Percentiles rank a stretch among this genome's conserved stretches.
These are phyloP conservation scores for Spermophilus dauricus DNA, from an alignment of 2,113 vertebrate genomes.

Conservation along the genomic window DNA sequence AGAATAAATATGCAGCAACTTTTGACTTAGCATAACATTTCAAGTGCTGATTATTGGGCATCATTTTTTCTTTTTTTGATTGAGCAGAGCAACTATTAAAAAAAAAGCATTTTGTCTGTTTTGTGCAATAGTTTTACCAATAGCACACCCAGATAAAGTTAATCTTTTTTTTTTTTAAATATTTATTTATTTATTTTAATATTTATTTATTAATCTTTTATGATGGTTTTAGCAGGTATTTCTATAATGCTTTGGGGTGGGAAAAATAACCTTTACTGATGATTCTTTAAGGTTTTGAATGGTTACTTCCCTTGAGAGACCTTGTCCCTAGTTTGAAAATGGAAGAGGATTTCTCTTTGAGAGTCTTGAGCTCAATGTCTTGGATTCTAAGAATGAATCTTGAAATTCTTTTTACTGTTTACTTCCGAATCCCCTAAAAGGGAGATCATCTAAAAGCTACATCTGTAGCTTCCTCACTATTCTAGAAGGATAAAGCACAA, in stretches of 20 bases:
- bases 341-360: background rate
- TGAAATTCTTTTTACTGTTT: background rate
- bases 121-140: background rate
- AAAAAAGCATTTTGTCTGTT: conserved; percentile 35
- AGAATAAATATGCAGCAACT: conserved; percentile 41
- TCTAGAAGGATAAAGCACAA: background rate
- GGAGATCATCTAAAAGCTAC: too few species aligned
- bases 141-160: background rate
- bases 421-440: conserved; percentile 4
- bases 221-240: background rate
- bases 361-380: background rate
- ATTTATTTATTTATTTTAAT: too few species aligned
- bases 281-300: conserved; percentile 19
- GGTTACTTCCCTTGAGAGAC: background rate
- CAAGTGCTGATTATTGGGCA: conserved; percentile 3
- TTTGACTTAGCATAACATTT: conserved; percentile 60
- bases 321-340: background rate
- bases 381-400: conserved; percentile 38
- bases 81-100: conserved; percentile 44
- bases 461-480: background rate
- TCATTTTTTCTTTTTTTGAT: conserved; percentile 49
- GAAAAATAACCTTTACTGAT: conserved; percentile 20
- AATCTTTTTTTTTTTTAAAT: too few species aligned
- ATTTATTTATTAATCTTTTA: conserved; percentile 62
- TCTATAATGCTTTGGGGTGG: conserved; percentile 21